Base-by-base conservation (phyloP, 2,888 invertebrate species). In the Falcaria lacertinaria region DNA sequence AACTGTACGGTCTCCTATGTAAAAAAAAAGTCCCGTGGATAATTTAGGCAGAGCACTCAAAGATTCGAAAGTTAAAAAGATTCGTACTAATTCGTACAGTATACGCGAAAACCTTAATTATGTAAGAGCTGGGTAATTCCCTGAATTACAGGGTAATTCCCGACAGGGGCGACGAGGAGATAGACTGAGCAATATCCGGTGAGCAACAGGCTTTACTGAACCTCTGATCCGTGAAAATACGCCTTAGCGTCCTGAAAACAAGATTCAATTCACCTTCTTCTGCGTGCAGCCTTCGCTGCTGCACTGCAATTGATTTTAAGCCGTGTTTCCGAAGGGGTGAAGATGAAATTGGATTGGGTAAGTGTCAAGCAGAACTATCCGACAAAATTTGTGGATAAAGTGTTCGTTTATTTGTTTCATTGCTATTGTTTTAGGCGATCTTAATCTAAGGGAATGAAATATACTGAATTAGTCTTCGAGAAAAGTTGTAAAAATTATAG, bases 131-230 rank as follows among this genome's bases (percentile, higher is more conserved):
- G 73, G 70, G 81, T 85, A 86, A 87, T 86, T 86, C 83, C 75
- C 67, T 72, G 82, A 79, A 80, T 85, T 83, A 85, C 82, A 80
- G 76, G 75, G 80, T 77, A 72, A 81, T 83, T 80, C 80, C 73
- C 77, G 69, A 58, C 65, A 74, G 75, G 80, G 75, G 76, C 69
- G 69, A 69, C 57, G 48, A 49, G 61, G 63, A 53, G 77, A 80
- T 80, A 77, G 76, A 80, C 64, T 67, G 72, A 59, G 79, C 72
- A 79, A 83, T 87, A 82, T 88, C 88, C 87, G 86, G 47, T 47
- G 43, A 62, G 84, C 86, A 86, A 86, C 86, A 86, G 84, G 86
- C 84, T 50, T 54, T 25, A 40, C 15, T n/a, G n/a, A n/a, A 11
- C 14, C 28, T 3, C 37, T 15, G 8, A 14, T 14, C 22, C 22